These are phyloP conservation scores for Onychomys leucogaster DNA, from an alignment of 2,797 vertebrate species.

Conservation along the genomic window DNA sequence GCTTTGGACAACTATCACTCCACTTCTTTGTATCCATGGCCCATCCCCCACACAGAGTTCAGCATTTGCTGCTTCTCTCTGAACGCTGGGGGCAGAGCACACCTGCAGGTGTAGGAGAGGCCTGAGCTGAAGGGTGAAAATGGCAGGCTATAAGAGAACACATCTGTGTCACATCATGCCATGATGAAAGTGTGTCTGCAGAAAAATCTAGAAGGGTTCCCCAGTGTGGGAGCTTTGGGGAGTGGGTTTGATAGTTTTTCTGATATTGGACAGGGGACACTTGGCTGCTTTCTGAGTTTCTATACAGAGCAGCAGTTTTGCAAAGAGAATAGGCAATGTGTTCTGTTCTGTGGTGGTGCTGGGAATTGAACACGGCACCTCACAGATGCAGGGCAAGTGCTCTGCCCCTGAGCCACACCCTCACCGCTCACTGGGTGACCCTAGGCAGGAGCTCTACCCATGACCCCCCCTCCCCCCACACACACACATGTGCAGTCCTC, in stretches of 20 bases:
- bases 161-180: fast-evolving
- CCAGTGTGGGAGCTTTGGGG: background rate
- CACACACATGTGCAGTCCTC: background rate
- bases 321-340: background rate
- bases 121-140: background rate
- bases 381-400: background rate
- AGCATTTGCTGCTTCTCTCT: background rate
- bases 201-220: background rate
- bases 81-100: no score
- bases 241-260: background rate
- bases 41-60: fast-evolving
- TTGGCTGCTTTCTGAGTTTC: background rate
- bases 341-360: no score
- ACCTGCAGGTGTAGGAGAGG: background rate
- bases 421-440: background rate
- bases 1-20: background rate
- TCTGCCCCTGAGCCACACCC: background rate
- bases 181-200: background rate
- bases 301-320: background rate
- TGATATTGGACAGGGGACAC: background rate
- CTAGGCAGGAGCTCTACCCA: no score
- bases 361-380: background rate
- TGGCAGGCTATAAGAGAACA: background rate
- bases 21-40: background rate
- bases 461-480: background rate